Percentiles rank a stretch among this genome's conserved stretches.
These are phyloP conservation scores for Gymnoscopelus microlampas DNA, from an alignment of 2,797 vertebrate species.

Conservation along the genomic window DNA sequence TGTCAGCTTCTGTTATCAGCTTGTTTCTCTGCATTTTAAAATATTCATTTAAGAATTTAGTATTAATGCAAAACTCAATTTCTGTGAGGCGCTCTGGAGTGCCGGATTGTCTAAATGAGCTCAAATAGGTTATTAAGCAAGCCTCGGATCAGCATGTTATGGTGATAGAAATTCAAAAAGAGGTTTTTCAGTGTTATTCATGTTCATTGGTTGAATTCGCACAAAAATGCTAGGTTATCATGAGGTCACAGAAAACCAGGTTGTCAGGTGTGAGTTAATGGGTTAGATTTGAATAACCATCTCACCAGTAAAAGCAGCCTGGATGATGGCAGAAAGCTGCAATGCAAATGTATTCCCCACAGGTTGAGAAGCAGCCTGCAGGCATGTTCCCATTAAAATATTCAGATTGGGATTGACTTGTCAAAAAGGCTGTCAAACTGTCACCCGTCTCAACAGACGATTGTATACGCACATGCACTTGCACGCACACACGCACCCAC, in stretches of 20 bases:
- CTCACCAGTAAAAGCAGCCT: slow-evolving; percentile 43
- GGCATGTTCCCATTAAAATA: slow-evolving; percentile 73
- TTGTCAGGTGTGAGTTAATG: slow-evolving; percentile 53
- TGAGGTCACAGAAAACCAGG: slow-evolving; percentile 43
- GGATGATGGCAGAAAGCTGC: slow-evolving; percentile 61
- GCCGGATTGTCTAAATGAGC: not conserved
- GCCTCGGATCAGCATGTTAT: no score
- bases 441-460: slow-evolving; percentile 34
- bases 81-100: not conserved
- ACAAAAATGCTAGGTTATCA: slow-evolving; percentile 30
- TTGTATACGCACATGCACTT: not conserved
- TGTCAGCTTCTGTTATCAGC: not conserved
- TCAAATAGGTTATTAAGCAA: not conserved
- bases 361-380: slow-evolving; percentile 70
- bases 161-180: no score
- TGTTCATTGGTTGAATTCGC: no score
- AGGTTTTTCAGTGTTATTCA: no score
- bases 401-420: slow-evolving; percentile 78
- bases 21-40: not conserved
- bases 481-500: slow-evolving; percentile 3
- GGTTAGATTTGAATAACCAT: slow-evolving; percentile 20
- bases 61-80: not conserved
- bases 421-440: slow-evolving; percentile 61
- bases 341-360: slow-evolving; percentile 77
- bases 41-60: not conserved